These are phyloP conservation scores for Caenorhabditis doughertyi DNA, from an alignment of 2,888 invertebrate species.

Conservation along the genomic window DNA sequence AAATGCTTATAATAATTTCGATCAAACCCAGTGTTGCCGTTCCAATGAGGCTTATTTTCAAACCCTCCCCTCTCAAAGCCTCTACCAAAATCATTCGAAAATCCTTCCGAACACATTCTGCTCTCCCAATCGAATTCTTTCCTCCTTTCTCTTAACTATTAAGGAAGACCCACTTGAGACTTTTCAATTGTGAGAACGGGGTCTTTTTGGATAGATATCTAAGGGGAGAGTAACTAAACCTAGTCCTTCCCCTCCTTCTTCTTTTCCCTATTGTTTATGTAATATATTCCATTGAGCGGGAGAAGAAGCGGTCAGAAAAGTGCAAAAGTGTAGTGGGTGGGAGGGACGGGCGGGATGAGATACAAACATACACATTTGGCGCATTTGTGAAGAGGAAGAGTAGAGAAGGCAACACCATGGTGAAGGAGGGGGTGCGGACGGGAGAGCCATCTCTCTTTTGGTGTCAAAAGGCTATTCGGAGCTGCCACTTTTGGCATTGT, in stretches of 20 bases:
- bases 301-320: neutral
- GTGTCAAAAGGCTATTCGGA: constrained; percentile 40
- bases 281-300: constrained; percentile 64
- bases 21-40: too few species aligned
- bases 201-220: neutral
- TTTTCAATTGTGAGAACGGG: constrained; percentile 51
- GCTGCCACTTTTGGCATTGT: neutral
- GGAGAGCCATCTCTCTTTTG: constrained; percentile 1
- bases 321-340: neutral
- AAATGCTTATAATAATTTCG: too few species aligned
- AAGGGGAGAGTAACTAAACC: constrained; percentile 34
- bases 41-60: too few species aligned
- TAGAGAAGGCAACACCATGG: constrained; percentile 41
- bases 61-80: too few species aligned
- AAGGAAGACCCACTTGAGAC: constrained; percentile 48
- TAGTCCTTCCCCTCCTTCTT: neutral
- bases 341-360: constrained; percentile 25
- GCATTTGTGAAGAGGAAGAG: constrained; percentile 45
- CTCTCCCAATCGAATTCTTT: too few species aligned
- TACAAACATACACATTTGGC: constrained; percentile 44
- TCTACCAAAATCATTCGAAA: neutral
- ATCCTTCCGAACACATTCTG: neutral
- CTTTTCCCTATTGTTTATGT: constrained; percentile 58
- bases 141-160: neutral
- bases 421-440: constrained; percentile 7